These are phyloP conservation scores for Agrotis exclamationis DNA, from an alignment of 2,888 invertebrate species.

Conservation along the genomic window DNA sequence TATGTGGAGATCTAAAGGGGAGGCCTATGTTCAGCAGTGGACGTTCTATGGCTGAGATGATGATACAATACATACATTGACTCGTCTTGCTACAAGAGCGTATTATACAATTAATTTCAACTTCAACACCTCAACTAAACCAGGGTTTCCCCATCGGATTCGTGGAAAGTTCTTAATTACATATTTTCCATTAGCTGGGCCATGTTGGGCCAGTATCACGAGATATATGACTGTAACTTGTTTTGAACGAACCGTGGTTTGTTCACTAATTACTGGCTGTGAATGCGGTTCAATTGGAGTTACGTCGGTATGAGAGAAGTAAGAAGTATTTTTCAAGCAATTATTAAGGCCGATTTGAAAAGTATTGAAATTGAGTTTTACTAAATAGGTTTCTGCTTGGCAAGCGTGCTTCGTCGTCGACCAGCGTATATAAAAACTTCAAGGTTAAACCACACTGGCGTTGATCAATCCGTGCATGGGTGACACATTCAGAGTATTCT, in stretches of 20 bases:
- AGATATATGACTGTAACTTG: constrained; percentile 52
- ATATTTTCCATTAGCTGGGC: constrained; percentile 69
- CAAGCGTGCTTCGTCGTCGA: no score
- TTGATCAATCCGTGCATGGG: no score
- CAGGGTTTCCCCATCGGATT: constrained; percentile 55
- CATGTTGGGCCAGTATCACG: constrained; percentile 51
- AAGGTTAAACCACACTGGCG: no score
- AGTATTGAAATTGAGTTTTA: not conserved
- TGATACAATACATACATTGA: not conserved
- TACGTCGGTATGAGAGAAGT: constrained; percentile 2
- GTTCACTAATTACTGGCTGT: constrained; percentile 45
- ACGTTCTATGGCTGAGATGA: no score
- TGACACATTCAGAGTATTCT: no score
- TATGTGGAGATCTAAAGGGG: no score
- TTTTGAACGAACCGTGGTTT: constrained; percentile 48
- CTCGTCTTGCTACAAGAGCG: not conserved
- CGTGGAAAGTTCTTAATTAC: constrained; percentile 70
- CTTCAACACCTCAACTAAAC: constrained; percentile 56
- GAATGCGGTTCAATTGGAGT: constrained; percentile 33
- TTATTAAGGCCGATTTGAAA: constrained; percentile 10
- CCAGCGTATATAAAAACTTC: no score
- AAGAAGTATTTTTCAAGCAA: constrained; percentile 8
- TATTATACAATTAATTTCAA: constrained; percentile 55
- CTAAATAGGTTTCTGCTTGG: no score
- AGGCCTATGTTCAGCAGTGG: no score